Evolutionary conservation across 1,140 invertebrate species (phyloP).

Genomic region (Bombus superbus): DNA sequence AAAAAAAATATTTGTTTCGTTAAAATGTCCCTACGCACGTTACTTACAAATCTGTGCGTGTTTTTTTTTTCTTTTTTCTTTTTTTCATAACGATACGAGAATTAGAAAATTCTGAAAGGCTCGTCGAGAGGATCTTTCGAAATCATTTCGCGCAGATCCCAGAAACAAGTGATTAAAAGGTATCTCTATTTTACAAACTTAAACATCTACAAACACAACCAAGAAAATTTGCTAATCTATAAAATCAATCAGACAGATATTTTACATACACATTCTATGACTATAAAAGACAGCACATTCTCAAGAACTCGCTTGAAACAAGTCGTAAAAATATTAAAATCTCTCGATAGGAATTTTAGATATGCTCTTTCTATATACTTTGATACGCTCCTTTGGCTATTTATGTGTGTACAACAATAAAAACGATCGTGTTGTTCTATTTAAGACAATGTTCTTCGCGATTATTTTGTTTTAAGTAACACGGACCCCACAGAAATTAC

Average conservation of each 20-base stretch:
- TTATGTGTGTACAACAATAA: conserved; percentile 14
- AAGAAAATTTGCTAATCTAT: conserved; percentile 15
- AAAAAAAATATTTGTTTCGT: not conserved
- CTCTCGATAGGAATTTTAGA: conserved; percentile 20
- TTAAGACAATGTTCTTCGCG: not conserved
- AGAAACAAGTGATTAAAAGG: not conserved
- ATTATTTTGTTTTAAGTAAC: conserved; percentile 41
- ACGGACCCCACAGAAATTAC: conserved; percentile 17
- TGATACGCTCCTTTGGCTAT: conserved; percentile 2
- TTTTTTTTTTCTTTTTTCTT: not conserved
- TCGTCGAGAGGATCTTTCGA: not conserved
- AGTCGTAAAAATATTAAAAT: conserved; percentile 19
- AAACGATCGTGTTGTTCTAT: not conserved
- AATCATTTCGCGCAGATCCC: not conserved
- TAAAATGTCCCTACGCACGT: not conserved
- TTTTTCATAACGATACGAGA: not conserved
- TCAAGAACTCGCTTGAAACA: conserved; percentile 30
- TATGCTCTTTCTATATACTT: conserved; percentile 10
- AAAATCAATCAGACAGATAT: conserved; percentile 33
- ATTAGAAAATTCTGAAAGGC: not conserved
- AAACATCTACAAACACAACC: conserved; percentile 42
- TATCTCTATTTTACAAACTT: conserved; percentile 36
- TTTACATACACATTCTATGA: conserved; percentile 41
- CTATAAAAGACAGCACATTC: conserved; percentile 28
- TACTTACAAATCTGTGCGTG: conserved; percentile 10